Evolutionary conservation across 2,888 invertebrate species (phyloP), one percentile per base, ranked within the genome.

Genomic region (Rapana venosa): DNA sequence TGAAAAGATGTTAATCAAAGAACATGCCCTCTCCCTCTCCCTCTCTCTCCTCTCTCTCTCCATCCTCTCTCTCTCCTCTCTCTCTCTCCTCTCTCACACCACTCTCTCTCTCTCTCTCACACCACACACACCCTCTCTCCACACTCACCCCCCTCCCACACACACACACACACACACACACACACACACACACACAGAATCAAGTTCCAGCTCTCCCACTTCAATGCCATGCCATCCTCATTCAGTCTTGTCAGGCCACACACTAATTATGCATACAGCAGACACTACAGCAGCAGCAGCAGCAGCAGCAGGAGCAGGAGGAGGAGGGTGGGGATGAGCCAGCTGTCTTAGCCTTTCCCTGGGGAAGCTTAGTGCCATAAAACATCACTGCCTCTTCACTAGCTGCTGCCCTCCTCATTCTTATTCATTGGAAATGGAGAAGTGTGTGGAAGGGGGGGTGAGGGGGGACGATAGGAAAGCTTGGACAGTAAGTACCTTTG

Each of bases 241-340:
- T 61, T 13, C 22, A 15, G 61, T 61, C 61, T 15, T 61, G 20
- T 13, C 61, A 20, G 22, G 20, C 61, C 22, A n/a, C 74, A 22
- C 74, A 74, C 74, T 17, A 26, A 74, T 83, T 83, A 83, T 47
- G 81, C 81, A 83, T 47, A 17, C 81, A 83, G 17, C 79, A 66
- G 66, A 6, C 66, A 66, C n/a, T 47, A 47, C 5, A 66, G 66
- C 26, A 22, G 17, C 1, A 13, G 66, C 5, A 17, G 20, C 1
- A 26, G 66, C 5, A 66, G 66, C 26, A 22, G 17, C 1, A 13
- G 66, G 66, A 66, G 66, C 26, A 22, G 17, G 2, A 13, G 66
- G 66, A 17, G 20, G 26, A 26, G 66, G 66, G 66, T 66, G 17
- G n/a, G n/a, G 74, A 79, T 35, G 32, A 79, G 35, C 30, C 79